Evolutionary conservation across 2,888 invertebrate genomes (phyloP), one percentile per base, ranked within the genome.

Genomic region (Magallana nippona): DNA sequence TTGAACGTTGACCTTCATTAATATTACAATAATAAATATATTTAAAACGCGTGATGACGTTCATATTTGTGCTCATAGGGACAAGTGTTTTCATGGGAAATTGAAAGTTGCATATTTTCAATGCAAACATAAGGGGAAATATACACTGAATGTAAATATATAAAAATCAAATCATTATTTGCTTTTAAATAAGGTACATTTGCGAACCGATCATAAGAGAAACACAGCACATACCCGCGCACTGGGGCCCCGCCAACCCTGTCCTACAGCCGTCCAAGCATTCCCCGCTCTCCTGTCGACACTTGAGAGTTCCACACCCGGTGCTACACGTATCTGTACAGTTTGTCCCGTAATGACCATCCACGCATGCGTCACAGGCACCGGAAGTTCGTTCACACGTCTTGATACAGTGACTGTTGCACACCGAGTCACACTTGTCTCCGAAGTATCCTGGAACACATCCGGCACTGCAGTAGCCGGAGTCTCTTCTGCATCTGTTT

Each of bases 371-470:
- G 15, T 19, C 19, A 19, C 71, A 71, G 15, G n/a, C 71, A 19
- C 71, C 71, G 19, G 15, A 13, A 19, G 13, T 27, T 27, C 27
- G 15, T 13, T 19, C 27, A 71, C 71, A 71, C 13, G 27, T 27
- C 22, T 71, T 5, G 13, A 27, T 71, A 27, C 71, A 71, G 71
- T 71, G 19, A 19, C 22, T n/a, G 19, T 71, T 71, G 19, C 71
- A 71, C 19, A 10, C 17, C 19, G 19, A 22, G 71, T 71, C 71
- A 71, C 71, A 71, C 19, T 71, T 71, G 15, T 71, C 19, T 19
- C 71, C 71, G 19, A 71, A 71, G 19, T 71, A 71, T 13, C 71
- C 71, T 19, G 27, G 15, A 19, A 71, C 71, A 19, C 71, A 71
- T 1, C 22, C 15, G 13, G 22, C 71, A 2, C 19, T 71, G 27